These are phyloP conservation scores for Sciaenops ocellatus DNA, from an alignment of 2,797 vertebrate genomes.

Conservation along the genomic window DNA sequence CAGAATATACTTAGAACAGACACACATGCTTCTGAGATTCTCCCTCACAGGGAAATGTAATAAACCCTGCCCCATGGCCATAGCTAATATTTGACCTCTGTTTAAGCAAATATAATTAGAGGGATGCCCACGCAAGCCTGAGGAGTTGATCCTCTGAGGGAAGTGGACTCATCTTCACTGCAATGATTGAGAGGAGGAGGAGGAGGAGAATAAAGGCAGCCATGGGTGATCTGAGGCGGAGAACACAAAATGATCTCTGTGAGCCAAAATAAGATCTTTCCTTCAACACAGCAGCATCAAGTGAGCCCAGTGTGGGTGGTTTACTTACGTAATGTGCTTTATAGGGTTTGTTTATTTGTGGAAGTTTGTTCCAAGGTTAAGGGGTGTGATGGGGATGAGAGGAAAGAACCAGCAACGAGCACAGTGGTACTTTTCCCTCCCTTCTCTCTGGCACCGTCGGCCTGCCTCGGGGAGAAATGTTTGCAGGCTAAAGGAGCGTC, in stretches of 20 bases:
- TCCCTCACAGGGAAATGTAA: conserved; percentile 56
- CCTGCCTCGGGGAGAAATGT: not conserved
- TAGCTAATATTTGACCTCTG: conserved; percentile 76
- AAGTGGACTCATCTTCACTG: conserved; percentile 48
- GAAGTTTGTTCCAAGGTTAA: conserved; percentile 50
- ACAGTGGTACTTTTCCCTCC: conserved; percentile 55
- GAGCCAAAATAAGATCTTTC: conserved; percentile 53
- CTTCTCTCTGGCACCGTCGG: not conserved
- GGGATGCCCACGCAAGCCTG: conserved; percentile 44
- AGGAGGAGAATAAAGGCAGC: conserved; percentile 20
- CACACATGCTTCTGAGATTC: conserved; percentile 47
- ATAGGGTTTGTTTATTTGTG: conserved; percentile 65
- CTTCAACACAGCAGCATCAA: conserved; percentile 49
- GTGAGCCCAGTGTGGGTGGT: conserved; percentile 34
- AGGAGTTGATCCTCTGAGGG: conserved; percentile 40
- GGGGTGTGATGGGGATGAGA: conserved; percentile 30
- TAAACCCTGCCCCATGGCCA: conserved; percentile 55
- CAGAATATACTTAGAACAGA: conserved; percentile 65
- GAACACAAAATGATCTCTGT: conserved; percentile 44
- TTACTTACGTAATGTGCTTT: conserved; percentile 42
- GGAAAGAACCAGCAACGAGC: conserved; percentile 1
- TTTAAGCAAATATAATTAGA: conserved; percentile 73
- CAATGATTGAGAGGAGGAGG: conserved; percentile 10
- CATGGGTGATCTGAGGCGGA: conserved; percentile 14
- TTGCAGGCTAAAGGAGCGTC: not conserved